Conservation (phyloP, 2,113 vertebrate genomes). For the Lophius piscatorius region DNA sequence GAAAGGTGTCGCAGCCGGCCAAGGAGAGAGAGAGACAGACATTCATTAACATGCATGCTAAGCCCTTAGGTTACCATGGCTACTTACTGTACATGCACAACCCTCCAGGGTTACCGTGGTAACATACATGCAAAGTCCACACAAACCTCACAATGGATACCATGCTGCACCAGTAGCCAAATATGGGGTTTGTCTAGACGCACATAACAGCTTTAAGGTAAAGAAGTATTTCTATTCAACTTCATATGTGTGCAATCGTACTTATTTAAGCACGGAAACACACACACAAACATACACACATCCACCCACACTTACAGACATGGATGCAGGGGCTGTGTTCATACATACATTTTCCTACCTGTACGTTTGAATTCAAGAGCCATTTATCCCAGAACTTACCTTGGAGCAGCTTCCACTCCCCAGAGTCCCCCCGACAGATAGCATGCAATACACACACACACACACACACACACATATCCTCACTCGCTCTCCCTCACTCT, state of each 20-base stretch:
- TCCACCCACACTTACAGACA: slow-evolving; percentile 43
- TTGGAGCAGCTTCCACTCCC: slow-evolving; percentile 68
- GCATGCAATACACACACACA: slow-evolving; percentile 72
- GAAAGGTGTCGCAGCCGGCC: slow-evolving; percentile 87
- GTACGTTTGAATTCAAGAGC: slow-evolving; percentile 72
- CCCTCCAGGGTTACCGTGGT: slow-evolving; percentile 66
- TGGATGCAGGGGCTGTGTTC: slow-evolving; percentile 26
- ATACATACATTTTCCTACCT: slow-evolving; percentile 79
- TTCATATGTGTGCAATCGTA: neutral
- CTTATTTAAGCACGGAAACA: slow-evolving; percentile 35
- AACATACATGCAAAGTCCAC: slow-evolving; percentile 72
- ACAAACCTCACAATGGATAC: slow-evolving; percentile 65
- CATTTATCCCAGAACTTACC: slow-evolving; percentile 82
- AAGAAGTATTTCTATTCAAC: slow-evolving; percentile 8
- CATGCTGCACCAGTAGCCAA: slow-evolving; percentile 69
- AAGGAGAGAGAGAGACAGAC: slow-evolving; percentile 99
- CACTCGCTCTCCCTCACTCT: slow-evolving; percentile 15
- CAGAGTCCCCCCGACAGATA: slow-evolving; percentile 73
- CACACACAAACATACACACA: slow-evolving; percentile 36
- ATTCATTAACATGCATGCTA: slow-evolving; percentile 99
- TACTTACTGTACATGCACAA: slow-evolving; percentile 80
- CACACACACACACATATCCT: slow-evolving; percentile 3
- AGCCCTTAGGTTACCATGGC: slow-evolving; percentile 75
- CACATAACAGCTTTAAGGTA: slow-evolving; percentile 8
- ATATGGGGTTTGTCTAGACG: slow-evolving; percentile 39